Conservation (phyloP, 2,888 invertebrate species). For the Cataglyphis livida region DNA sequence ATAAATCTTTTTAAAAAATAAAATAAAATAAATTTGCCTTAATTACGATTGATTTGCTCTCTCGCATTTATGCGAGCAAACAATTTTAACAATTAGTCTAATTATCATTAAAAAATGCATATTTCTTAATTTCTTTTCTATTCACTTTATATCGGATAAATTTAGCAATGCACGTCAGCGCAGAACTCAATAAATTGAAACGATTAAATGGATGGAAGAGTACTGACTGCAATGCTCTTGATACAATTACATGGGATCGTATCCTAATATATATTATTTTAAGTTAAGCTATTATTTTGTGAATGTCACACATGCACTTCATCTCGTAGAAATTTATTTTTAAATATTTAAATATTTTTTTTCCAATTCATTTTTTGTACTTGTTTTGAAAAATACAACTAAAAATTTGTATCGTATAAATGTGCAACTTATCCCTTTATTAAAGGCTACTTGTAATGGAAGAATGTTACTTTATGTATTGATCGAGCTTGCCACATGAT, state of each 20-base stretch:
- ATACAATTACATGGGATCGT: neutral
- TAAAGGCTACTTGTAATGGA: neutral
- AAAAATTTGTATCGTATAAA: neutral
- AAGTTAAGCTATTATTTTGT: neutral
- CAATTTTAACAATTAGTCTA: neutral
- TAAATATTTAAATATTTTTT: neutral
- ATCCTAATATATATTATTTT: neutral
- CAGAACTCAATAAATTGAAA: slow-evolving; percentile 38
- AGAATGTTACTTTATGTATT: neutral
- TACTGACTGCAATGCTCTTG: slow-evolving; percentile 23
- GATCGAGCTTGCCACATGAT: neutral
- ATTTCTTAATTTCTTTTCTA: slow-evolving; percentile 14
- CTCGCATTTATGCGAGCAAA: neutral
- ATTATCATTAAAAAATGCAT: neutral
- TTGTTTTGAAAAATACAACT: neutral
- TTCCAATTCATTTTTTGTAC: neutral
- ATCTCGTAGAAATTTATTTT: neutral
- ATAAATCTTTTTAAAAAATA: neutral
- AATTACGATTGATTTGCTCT: neutral
- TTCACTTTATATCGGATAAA: slow-evolving; percentile 8
- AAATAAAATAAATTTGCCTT: neutral
- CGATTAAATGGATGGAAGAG: slow-evolving; percentile 48
- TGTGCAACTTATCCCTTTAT: neutral
- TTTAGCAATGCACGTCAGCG: slow-evolving; percentile 17
- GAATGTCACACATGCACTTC: neutral